Base-by-base conservation (phyloP, 2,888 invertebrate genomes). In the Pachydiplax longipennis region DNA sequence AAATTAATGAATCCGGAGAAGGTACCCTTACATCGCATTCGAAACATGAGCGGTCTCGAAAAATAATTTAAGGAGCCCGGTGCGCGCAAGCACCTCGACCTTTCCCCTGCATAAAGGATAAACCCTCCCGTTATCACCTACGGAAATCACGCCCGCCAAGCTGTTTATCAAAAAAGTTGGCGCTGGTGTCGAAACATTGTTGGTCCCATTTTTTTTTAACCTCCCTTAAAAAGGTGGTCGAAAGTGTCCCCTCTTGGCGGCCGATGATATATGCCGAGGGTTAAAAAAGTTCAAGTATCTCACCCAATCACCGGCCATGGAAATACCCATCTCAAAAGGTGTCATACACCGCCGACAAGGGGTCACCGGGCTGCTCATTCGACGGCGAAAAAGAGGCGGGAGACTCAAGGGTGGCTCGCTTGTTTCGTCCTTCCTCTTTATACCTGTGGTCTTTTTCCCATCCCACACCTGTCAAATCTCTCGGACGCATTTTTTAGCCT, bases 131-230 rank as follows among this genome's bases (percentile, higher is more conserved):
- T 87, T 87, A 87, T 87, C 87, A 53, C 87, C 37, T 2, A n/a
- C 35, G 22, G 4, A 87, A 87, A 87, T 87, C 87, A 65, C 58
- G 61, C 37, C 58, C 87, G 87, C 61, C 61, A 37, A 37, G 61
- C 87, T 87, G 87, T 87, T 87, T 87, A 87, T 87, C 87, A 87
- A 87, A 87, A 87, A 87, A n/a, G 87, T 87, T 87, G 87, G 87
- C 87, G 61, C 40, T 61, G 87, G 87, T 87, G 87, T 87, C 87
- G 87, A 87, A 87, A 87, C 87, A 87, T 61, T 61, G 61, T 87
- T 61, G 87, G 87, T 53, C 53, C 15, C 37, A 65, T 87, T 87
- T 61, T 53, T 31, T 58, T 83, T 53, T 44, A 18, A 18, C 81
- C 81, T 35, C 18, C 18, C 22, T 80, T 31, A 22, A 44, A 81